Conservation (phyloP, 2,888 invertebrate genomes). For the Carcina quercana region DNA sequence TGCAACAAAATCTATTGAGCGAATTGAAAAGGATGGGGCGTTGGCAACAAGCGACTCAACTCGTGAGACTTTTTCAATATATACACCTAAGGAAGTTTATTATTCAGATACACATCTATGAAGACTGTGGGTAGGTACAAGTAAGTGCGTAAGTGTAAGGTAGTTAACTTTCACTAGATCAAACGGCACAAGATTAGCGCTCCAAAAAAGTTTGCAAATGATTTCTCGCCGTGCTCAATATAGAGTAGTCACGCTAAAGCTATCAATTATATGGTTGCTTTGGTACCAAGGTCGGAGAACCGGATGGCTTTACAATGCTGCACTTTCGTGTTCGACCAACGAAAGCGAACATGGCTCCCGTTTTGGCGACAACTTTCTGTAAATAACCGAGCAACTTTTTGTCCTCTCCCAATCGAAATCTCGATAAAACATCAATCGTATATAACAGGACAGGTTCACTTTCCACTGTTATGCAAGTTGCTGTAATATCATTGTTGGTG, state of each 20-base stretch:
- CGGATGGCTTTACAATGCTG: slow-evolving; percentile 48
- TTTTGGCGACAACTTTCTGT: slow-evolving; percentile 65
- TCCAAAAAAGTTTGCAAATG: slow-evolving; percentile 51
- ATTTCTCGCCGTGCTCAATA: slow-evolving; percentile 47
- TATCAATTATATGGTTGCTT: slow-evolving; percentile 36
- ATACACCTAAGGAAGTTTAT: slow-evolving; percentile 20
- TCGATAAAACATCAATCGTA: slow-evolving; percentile 53
- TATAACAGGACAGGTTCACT: slow-evolving; percentile 54
- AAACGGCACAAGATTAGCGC: slow-evolving; percentile 35
- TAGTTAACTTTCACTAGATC: slow-evolving; percentile 56
- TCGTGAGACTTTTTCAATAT: slow-evolving; percentile 25
- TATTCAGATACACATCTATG: slow-evolving; percentile 19
- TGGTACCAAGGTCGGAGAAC: slow-evolving; percentile 60
- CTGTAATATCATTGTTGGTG: slow-evolving; percentile 35
- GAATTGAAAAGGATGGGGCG: slow-evolving; percentile 30
- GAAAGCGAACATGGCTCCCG: slow-evolving; percentile 63
- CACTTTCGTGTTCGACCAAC: slow-evolving; percentile 58
- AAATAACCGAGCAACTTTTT: slow-evolving; percentile 60
- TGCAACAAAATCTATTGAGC: slow-evolving; percentile 31
- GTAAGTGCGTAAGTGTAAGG: slow-evolving; percentile 24
- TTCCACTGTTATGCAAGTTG: slow-evolving; percentile 55
- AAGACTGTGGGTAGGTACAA: slow-evolving; percentile 23
- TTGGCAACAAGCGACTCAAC: slow-evolving; percentile 19
- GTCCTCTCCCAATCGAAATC: slow-evolving; percentile 58
- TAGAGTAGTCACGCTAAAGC: slow-evolving; percentile 42